Conservation (phyloP, 2,888 invertebrate genomes). For the Mechanitis messenoides region DNA sequence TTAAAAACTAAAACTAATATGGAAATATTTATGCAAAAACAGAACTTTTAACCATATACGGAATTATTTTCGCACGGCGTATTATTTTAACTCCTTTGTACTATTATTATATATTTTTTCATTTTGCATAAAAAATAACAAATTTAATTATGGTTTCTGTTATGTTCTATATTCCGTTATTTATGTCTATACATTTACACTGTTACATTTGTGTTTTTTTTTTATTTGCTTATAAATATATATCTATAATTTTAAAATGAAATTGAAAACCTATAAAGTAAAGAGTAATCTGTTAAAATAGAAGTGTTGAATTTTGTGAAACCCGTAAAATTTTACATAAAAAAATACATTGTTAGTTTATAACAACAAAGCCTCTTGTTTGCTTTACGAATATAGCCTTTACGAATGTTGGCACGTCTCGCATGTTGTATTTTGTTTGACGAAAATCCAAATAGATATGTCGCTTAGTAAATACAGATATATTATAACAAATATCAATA, state of each 20-base stretch:
- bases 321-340: too few relatives aligned
- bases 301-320: too few relatives aligned
- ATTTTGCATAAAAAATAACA: neutral
- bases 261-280: too few relatives aligned
- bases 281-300: too few relatives aligned
- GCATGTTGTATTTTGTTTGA: slow-evolving; percentile 6
- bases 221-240: too few relatives aligned
- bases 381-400: slow-evolving; percentile 1
- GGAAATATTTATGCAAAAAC: neutral
- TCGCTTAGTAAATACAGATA: neutral
- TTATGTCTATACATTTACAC: too few relatives aligned
- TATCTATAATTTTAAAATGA: too few relatives aligned
- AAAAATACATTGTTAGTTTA: neutral
- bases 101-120: neutral
- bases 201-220: too few relatives aligned
- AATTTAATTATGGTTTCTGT: too few relatives aligned
- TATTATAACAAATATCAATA: too few relatives aligned
- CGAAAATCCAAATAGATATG: slow-evolving; percentile 3
- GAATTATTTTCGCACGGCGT: neutral
- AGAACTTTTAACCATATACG: neutral
- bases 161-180: too few relatives aligned
- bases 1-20: neutral
- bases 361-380: neutral
- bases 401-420: neutral
- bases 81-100: neutral